Conservation (phyloP, 2,797 vertebrate species). For the Eulemur rubriventer region DNA sequence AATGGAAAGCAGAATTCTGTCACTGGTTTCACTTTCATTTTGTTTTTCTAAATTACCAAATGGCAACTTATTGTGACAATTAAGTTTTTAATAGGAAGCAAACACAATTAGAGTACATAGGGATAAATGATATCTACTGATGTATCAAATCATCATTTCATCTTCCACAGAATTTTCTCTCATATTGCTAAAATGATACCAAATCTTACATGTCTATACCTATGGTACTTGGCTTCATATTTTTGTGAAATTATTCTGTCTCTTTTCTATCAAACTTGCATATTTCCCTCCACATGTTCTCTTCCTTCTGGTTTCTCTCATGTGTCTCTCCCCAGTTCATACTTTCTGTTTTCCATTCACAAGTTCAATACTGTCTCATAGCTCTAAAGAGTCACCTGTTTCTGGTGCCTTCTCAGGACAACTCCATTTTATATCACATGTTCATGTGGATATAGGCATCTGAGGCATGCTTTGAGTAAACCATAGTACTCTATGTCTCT, state of each 20-base stretch:
- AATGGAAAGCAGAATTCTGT: not conserved
- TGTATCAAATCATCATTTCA: not conserved
- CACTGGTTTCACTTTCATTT: not conserved
- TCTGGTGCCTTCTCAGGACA: not conserved
- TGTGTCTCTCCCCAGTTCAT: not conserved
- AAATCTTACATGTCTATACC: not conserved
- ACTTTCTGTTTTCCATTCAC: not conserved
- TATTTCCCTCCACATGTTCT: not conserved
- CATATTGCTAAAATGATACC: not conserved
- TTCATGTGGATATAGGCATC: not conserved
- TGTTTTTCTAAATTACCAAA: not conserved
- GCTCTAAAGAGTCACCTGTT: not conserved
- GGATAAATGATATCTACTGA: not conserved
- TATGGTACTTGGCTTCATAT: not conserved
- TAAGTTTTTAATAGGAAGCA: not conserved
- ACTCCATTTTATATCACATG: not conserved
- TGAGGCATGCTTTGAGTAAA: not conserved
- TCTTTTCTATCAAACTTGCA: not conserved
- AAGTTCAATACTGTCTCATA: not conserved
- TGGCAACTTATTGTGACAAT: not conserved
- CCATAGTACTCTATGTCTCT: not conserved
- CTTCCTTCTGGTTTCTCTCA: not conserved
- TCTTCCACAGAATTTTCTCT: not conserved
- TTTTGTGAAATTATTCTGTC: not conserved
- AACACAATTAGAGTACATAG: not conserved